Evolutionary conservation across 2,888 invertebrate species (phyloP).

Genomic region (Agrochola lychnidis): DNA sequence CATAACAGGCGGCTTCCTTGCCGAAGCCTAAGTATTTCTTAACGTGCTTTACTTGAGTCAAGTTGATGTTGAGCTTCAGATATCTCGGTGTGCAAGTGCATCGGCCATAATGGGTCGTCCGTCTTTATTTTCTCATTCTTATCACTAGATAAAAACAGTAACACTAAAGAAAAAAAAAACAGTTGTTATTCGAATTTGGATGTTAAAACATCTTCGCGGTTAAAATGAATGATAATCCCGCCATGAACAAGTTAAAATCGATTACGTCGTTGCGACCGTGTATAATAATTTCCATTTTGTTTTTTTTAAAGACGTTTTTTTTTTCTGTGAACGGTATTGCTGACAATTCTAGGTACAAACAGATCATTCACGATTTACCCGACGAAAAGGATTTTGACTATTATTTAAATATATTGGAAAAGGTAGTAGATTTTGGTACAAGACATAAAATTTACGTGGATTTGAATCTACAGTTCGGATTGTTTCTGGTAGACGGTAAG

Average conservation of each 20-base stretch:
- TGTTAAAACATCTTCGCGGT: conserved; percentile 55
- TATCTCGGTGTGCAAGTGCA: background rate
- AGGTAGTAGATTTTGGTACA: conserved; percentile 68
- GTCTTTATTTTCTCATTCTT: conserved; percentile 38
- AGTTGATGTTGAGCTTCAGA: background rate
- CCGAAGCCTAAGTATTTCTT: too few relatives aligned
- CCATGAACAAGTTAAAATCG: conserved; percentile 33
- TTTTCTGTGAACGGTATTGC: conserved; percentile 26
- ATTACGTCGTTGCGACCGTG: conserved; percentile 21
- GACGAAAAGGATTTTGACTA: conserved; percentile 66
- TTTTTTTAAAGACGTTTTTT: conserved; percentile 1
- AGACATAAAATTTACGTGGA: conserved; percentile 71
- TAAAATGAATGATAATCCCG: conserved; percentile 3
- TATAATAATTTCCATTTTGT: conserved; percentile 18
- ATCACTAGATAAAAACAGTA: conserved; percentile 40
- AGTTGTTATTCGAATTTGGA: conserved; percentile 68
- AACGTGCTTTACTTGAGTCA: background rate
- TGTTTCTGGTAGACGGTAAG: conserved; percentile 79
- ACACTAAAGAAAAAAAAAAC: conserved; percentile 51
- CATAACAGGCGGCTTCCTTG: too few relatives aligned
- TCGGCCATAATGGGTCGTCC: background rate
- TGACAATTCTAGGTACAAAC: background rate
- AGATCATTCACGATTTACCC: conserved; percentile 65
- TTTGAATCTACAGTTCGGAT: conserved; percentile 76
- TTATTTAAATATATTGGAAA: conserved; percentile 72